Percentiles rank a stretch among this genome's conserved stretches.
Conservation (phyloP, 2,113 vertebrate species). For the Sinosuthora webbiana region DNA sequence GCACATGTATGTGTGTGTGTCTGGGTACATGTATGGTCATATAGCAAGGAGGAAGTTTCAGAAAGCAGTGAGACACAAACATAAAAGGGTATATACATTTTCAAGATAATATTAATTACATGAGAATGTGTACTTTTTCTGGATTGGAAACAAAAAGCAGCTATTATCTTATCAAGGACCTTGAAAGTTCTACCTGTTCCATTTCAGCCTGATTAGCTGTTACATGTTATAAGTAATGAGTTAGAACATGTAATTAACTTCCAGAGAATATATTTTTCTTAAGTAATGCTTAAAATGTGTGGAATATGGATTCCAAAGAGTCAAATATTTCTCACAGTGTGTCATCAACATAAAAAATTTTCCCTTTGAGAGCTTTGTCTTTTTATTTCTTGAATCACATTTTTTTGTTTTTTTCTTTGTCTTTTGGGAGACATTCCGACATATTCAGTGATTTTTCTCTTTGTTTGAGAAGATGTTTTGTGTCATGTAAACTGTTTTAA, state of each 20-base stretch:
- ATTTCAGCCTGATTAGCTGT: neutral
- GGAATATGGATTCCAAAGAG: neutral
- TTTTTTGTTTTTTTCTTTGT: neutral
- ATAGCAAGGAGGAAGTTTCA: neutral
- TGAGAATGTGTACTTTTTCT: neutral
- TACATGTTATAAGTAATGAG: neutral
- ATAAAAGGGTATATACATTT: neutral
- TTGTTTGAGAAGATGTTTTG: neutral
- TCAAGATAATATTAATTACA: neutral
- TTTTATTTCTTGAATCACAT: neutral
- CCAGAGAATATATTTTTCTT: neutral
- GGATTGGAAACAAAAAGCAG: neutral
- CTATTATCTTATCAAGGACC: neutral
- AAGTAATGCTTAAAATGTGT: neutral
- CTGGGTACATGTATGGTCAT: too few relatives aligned
- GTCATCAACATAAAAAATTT: neutral
- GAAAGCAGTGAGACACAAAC: neutral
- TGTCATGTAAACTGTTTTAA: neutral
- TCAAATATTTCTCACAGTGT: neutral
- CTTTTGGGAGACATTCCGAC: neutral
- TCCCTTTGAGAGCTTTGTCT: neutral
- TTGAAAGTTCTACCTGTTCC: neutral
- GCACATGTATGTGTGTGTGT: rapidly evolving
- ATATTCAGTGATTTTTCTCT: neutral
- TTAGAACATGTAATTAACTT: neutral